A percentile compares a stretch with the other conserved stretches of the same genome.
These are phyloP conservation scores for Aphelenchoides besseyi DNA, from an alignment of 1,140 invertebrate species.

Conservation along the genomic window DNA sequence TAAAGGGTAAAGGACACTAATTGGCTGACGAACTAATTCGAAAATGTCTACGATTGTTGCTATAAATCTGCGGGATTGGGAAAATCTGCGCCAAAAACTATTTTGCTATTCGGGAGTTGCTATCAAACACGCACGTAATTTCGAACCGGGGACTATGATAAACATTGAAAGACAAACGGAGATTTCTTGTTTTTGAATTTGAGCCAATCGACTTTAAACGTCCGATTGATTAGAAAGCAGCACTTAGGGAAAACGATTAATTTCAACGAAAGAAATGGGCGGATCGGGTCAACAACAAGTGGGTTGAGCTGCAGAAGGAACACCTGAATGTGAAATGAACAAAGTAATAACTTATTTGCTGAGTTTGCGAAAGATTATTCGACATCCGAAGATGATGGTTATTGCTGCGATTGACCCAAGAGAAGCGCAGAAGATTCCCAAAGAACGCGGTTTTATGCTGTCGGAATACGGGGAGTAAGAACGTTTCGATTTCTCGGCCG, in stretches of 20 bases:
- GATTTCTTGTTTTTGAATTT: background rate
- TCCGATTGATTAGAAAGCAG: background rate
- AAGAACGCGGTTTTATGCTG: too few relatives aligned
- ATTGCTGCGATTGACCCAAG: background rate
- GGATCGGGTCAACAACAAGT: background rate
- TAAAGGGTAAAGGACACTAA: background rate
- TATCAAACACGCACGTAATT: too few relatives aligned
- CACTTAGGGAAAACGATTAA: background rate
- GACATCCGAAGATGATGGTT: background rate
- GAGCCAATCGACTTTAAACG: background rate
- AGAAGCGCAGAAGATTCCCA: background rate
- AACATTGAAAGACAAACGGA: constrained; percentile 3
- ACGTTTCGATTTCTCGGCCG: background rate
- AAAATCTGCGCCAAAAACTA: background rate
- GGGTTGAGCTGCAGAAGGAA: background rate
- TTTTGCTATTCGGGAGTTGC: too few relatives aligned
- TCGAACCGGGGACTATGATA: too few relatives aligned
- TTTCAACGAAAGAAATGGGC: background rate
- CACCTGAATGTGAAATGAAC: background rate
- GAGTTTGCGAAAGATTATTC: background rate
- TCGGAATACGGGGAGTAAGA: too few relatives aligned
- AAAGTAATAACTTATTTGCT: constrained; percentile 5
- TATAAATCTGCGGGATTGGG: background rate
- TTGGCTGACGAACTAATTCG: too few relatives aligned
- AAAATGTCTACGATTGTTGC: too few relatives aligned